Conservation (phyloP, 2,113 vertebrate species). For the Xenopus laevis region DNA sequence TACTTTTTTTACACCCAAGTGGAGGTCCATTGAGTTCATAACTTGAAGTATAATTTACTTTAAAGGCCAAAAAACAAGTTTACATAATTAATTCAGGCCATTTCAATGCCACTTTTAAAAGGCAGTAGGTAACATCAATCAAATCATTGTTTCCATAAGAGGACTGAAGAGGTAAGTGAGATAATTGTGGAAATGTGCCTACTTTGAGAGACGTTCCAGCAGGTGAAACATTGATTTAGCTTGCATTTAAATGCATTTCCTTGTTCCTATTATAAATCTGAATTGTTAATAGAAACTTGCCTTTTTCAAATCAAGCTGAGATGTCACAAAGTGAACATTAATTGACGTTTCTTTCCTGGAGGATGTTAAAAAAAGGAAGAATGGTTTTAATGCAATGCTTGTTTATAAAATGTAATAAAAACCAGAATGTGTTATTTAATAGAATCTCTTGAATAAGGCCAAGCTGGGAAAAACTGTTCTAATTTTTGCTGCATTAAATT, state of each 20-base stretch:
- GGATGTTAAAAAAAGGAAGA: slow-evolving; percentile 50
- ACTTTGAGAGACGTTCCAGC: slow-evolving; percentile 56
- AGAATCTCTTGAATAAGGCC: no score
- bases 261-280: slow-evolving; percentile 45
- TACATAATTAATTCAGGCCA: slow-evolving; percentile 25
- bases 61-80: slow-evolving; percentile 26
- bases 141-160: slow-evolving; percentile 47
- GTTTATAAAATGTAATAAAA: slow-evolving; percentile 37
- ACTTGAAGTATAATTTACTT: slow-evolving; percentile 6
- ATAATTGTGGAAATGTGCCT: slow-evolving; percentile 60
- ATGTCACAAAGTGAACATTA: slow-evolving; percentile 61
- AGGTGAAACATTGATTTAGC: slow-evolving; percentile 50
- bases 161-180: slow-evolving; percentile 58
- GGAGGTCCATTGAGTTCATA: slow-evolving; percentile 14
- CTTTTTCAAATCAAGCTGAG: slow-evolving; percentile 47
- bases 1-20: no score
- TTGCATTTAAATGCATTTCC: slow-evolving; percentile 51
- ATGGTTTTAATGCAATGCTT: slow-evolving; percentile 52
- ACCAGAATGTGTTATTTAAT: slow-evolving; percentile 41
- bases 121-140: slow-evolving; percentile 36
- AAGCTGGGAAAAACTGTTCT: no score
- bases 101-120: slow-evolving; percentile 50
- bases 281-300: slow-evolving; percentile 43
- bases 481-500: no score
- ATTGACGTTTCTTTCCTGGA: slow-evolving; percentile 53